These are phyloP conservation scores for Lamprologus tigripictilis DNA, from an alignment of 2,113 vertebrate genomes.

Conservation along the genomic window DNA sequence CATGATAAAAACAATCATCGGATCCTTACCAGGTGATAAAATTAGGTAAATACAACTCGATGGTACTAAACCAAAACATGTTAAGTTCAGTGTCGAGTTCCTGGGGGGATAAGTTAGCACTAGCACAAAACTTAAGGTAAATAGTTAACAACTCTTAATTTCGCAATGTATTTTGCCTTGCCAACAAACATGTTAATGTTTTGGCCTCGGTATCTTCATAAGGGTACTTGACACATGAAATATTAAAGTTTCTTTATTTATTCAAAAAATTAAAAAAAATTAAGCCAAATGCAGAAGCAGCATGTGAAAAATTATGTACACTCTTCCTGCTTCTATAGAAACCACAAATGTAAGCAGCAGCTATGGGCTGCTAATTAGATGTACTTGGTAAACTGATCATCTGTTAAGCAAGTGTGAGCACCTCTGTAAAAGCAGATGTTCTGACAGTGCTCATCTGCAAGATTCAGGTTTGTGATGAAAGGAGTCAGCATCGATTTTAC, in stretches of 20 bases:
- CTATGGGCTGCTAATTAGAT: neutral
- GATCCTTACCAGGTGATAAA: neutral
- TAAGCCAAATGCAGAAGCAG: neutral
- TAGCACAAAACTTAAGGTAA: neutral
- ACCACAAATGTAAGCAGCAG: neutral
- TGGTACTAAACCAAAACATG: neutral
- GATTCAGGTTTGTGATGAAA: neutral
- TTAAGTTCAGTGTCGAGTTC: neutral
- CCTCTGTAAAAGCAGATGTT: neutral
- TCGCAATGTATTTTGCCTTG: neutral
- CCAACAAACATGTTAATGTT: neutral
- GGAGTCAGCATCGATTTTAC: neutral
- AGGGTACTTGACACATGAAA: neutral
- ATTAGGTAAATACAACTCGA: neutral
- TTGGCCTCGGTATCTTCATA: neutral
- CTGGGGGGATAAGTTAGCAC: neutral
- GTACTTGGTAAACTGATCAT: neutral
- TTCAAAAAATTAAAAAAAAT: neutral
- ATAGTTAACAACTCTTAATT: neutral
- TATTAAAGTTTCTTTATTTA: neutral
- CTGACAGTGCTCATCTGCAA: neutral
- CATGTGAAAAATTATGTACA: neutral
- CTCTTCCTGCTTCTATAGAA: neutral
- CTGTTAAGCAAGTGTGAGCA: neutral
- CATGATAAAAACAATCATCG: neutral